Percentiles rank a stretch among this genome's conserved stretches.
These are phyloP conservation scores for Gobio occitaniae DNA, from an alignment of 2,797 vertebrate species.

Conservation along the genomic window DNA sequence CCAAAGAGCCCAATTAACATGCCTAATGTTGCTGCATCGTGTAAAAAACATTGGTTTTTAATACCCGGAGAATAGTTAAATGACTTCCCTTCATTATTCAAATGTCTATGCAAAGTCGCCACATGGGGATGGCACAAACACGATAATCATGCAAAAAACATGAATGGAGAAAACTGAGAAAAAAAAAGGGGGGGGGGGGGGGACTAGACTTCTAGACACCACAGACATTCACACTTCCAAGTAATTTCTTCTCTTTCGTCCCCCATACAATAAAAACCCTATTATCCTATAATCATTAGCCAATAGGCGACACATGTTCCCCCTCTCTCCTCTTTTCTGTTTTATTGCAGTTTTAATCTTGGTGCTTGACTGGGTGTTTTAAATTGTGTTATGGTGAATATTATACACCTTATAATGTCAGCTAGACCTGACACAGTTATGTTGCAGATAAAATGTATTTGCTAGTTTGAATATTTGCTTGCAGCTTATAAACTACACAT, in stretches of 20 bases:
- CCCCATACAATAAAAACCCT: neutral
- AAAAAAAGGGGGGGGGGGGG: constrained; percentile 60
- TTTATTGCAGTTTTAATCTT: neutral
- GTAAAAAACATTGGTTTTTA: constrained; percentile 83
- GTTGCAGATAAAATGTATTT: constrained; percentile 26
- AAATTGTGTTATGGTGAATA: neutral
- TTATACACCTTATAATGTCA: neutral
- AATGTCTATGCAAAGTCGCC: constrained; percentile 82
- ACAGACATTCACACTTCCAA: constrained; percentile 30
- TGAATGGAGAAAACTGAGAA: constrained; percentile 67
- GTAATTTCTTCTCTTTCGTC: neutral
- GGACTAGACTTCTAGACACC: constrained; percentile 66
- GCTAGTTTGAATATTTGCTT: constrained; percentile 18
- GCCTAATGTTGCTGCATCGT: constrained; percentile 80
- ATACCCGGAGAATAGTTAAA: constrained; percentile 86
- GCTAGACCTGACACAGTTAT: neutral
- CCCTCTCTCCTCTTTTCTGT: neutral
- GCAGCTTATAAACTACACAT: neutral
- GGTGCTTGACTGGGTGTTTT: neutral
- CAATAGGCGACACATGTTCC: neutral
- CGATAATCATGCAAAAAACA: constrained; percentile 71
- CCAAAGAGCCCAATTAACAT: constrained; percentile 85
- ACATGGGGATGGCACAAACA: constrained; percentile 72
- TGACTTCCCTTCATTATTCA: constrained; percentile 83
- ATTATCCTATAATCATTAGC: constrained; percentile 21